Base-by-base conservation (phyloP, 2,113 vertebrate genomes). In the Periophthalmus modestus region DNA sequence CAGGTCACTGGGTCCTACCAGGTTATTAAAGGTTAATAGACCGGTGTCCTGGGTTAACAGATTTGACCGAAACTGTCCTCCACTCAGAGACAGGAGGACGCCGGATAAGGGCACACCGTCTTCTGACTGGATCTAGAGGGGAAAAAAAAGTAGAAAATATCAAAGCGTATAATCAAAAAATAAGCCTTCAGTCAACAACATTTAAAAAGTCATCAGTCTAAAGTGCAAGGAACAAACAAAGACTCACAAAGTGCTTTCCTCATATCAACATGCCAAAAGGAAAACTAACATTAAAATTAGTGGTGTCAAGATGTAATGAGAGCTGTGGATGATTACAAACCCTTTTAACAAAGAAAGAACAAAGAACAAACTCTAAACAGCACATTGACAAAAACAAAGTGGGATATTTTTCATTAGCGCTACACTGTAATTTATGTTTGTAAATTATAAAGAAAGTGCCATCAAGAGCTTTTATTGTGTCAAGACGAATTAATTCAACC, bases 81-180 rank as follows among this genome's bases (percentile, higher is more conserved):
- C 98, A 0, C 98, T 99, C 75, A 99, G 95, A 63, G 98, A 99
- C 57, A 99, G 58, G 11, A 99, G 97, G 59, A 99, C 98, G 18
- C 97, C 98, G 0, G 96, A 94, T 12, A 99, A 95, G 16, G 97
- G 94, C 66, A 94, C 92, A 16, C 94, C 94, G 2, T 98, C 96
- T 80, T 99, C 97, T 0, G 97, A 94, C 69, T 86, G 95, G 70
- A 99, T 99, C 98, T 99, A 68, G 18, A 12, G 16, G 23, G 0
- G 0, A 16, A 0, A 11, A 54, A 79, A 47, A 67, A 3, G 23
- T 4, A 47, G 7, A 21, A 61, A 61, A 61, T 15, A 11, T 61
- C 19, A 54, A 43, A 50, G 2, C 1, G 36, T 5, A 11, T 10
- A 63, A 65, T n/a, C 33, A 65, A 65, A 36, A 11, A 33, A 16